Conservation (phyloP, 2,113 vertebrate species). For the Amblyornis subalaris region DNA sequence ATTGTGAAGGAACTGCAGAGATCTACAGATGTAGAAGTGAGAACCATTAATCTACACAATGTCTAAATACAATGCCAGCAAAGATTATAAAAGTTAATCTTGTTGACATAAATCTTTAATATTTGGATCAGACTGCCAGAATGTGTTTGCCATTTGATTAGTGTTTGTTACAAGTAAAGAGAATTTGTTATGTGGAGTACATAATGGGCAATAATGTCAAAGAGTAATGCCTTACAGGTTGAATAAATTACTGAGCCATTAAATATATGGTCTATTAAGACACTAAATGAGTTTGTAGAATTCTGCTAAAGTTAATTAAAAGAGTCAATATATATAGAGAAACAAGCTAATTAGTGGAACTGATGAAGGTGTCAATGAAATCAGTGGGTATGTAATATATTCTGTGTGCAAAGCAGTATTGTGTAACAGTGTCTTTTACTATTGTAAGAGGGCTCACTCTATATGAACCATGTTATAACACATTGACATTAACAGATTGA, state of each 20-base stretch:
- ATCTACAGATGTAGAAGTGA: background rate
- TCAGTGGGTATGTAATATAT: background rate
- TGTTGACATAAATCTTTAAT: constrained; percentile 42
- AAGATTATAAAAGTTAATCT: constrained; percentile 21
- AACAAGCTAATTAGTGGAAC: background rate
- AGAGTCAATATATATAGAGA: background rate
- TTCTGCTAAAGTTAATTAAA: constrained; percentile 13
- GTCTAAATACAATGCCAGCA: background rate
- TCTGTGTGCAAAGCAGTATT: background rate
- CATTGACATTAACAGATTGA: background rate
- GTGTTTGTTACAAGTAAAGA: background rate
- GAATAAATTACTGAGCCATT: constrained; percentile 34
- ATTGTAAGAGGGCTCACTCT: background rate
- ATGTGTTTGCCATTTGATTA: constrained; percentile 12
- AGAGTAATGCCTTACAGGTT: background rate
- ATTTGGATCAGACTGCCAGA: background rate
- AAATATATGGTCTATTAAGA: constrained; percentile 17
- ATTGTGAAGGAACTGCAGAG: background rate
- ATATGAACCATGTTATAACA: background rate
- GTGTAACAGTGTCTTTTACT: background rate
- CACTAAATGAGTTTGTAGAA: background rate
- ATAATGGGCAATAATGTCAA: constrained; percentile 7
- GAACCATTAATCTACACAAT: constrained; percentile 5
- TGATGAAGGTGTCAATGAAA: background rate
- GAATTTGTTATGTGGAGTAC: background rate